A percentile compares a stretch with the other conserved stretches of the same genome.
Evolutionary conservation across 2,797 vertebrate genomes (phyloP).

Genomic region (Craterocephalus amniculus): DNA sequence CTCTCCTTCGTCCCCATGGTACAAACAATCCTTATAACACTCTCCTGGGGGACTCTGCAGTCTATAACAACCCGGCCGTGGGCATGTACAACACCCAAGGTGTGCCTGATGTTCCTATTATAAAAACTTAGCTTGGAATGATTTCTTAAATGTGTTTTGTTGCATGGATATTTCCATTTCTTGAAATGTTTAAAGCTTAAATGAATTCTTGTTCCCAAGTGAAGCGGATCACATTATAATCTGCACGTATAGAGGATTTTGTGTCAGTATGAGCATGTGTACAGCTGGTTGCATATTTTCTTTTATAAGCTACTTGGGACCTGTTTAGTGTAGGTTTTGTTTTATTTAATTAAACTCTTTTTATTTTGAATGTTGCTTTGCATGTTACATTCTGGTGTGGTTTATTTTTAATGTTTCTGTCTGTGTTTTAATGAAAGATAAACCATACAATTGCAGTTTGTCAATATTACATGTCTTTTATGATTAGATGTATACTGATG

Average conservation of each 20-base stretch:
- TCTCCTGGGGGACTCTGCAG: conserved; percentile 99
- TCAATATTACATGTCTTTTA: not conserved
- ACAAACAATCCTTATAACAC: conserved; percentile 99
- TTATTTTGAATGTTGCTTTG: conserved; percentile 20
- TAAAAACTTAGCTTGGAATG: conserved; percentile 36
- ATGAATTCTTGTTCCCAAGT: conserved; percentile 56
- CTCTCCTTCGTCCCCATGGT: conserved; percentile 99
- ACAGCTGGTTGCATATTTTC: conserved; percentile 15
- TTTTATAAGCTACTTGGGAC: conserved; percentile 52
- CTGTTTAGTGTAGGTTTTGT: conserved; percentile 45
- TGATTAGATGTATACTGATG: not conserved
- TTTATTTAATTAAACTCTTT: conserved; percentile 22
- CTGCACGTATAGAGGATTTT: not conserved
- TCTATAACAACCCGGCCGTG: conserved; percentile 99
- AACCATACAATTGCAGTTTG: not conserved
- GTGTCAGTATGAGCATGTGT: not conserved
- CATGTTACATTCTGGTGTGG: conserved; percentile 10
- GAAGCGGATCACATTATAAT: conserved; percentile 42
- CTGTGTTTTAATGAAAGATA: conserved; percentile 15
- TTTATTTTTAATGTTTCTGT: conserved; percentile 11
- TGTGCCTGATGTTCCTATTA: conserved; percentile 85
- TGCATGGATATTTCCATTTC: conserved; percentile 56
- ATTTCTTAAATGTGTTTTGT: conserved; percentile 34
- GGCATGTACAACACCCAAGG: conserved; percentile 99
- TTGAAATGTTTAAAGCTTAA: conserved; percentile 24